phyloP scores from a whole-genome alignment of 1,140 invertebrate genomes.

The Danaus melanippus region DNA sequence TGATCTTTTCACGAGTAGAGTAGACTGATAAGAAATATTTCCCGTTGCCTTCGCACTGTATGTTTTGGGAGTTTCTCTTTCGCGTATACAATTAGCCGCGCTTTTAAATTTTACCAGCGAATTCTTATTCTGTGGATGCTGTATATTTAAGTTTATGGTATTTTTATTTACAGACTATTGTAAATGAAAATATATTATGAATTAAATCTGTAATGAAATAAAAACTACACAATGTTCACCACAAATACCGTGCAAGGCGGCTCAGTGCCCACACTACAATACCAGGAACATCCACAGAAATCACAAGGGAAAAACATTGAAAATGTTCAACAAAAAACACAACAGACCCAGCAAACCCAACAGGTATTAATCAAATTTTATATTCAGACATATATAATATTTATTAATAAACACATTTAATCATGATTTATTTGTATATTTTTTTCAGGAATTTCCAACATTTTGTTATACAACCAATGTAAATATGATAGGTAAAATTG shows the following conservation, averaged over 20 bases:
- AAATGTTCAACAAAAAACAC: constrained; percentile 66
- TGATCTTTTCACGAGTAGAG: constrained; percentile 65
- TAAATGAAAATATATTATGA: constrained; percentile 4
- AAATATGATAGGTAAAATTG: constrained; percentile 77
- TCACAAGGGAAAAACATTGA: constrained; percentile 69
- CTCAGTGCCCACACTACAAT: constrained; percentile 66
- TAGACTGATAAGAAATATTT: constrained; percentile 69
- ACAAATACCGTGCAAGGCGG: constrained; percentile 67
- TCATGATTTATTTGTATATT: constrained; percentile 2
- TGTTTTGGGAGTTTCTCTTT: constrained; percentile 66
- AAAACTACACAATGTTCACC: constrained; percentile 58
- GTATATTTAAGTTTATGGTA: constrained; percentile 6
- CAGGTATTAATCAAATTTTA: constrained; percentile 30
- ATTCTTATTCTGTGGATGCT: constrained; percentile 1
- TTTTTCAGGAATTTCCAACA: constrained; percentile 75
- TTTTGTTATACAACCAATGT: constrained; percentile 80
- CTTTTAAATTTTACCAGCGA: constrained; percentile 35
- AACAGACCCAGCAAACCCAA: constrained; percentile 59
- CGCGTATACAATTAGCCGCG: constrained; percentile 56
- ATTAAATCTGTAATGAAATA: constrained; percentile 17
- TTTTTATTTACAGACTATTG: constrained; percentile 13
- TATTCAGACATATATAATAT: neutral
- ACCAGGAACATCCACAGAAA: constrained; percentile 68
- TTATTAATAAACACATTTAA: neutral
- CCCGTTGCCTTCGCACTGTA: constrained; percentile 69